These are phyloP conservation scores for Lordiphosa mommai DNA, from an alignment of 1,140 invertebrate genomes.

Conservation along the genomic window DNA sequence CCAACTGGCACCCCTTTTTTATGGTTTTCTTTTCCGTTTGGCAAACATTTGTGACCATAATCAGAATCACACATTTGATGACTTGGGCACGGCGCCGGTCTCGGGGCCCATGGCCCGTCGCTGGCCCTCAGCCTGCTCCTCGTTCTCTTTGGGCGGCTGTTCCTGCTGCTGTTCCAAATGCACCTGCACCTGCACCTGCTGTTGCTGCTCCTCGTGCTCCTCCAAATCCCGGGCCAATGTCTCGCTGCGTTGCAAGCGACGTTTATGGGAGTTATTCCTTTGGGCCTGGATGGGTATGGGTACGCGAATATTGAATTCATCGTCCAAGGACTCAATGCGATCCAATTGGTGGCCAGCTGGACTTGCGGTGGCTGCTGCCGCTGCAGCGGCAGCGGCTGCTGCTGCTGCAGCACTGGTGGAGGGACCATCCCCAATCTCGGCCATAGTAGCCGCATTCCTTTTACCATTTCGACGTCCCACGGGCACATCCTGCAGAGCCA, in stretches of 20 bases:
- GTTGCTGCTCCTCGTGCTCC: slow-evolving; percentile 27
- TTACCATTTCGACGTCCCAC: slow-evolving; percentile 33
- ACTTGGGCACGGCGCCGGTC: slow-evolving; percentile 50
- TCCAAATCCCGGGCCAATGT: slow-evolving; percentile 62
- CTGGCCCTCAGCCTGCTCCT: background rate
- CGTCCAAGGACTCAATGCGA: slow-evolving; percentile 53
- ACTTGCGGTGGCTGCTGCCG: background rate
- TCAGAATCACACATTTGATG: slow-evolving; percentile 64
- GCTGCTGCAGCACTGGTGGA: slow-evolving; percentile 57
- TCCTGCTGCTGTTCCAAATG: slow-evolving; percentile 33
- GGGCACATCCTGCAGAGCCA: slow-evolving; percentile 63
- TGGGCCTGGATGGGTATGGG: slow-evolving; percentile 24
- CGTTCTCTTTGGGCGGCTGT: background rate
- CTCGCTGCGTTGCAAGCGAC: slow-evolving; percentile 63
- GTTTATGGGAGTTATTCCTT: slow-evolving; percentile 20
- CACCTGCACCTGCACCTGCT: slow-evolving; percentile 35
- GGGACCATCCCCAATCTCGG: slow-evolving; percentile 30
- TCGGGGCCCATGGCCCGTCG: slow-evolving; percentile 15
- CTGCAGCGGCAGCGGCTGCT: slow-evolving; percentile 18
- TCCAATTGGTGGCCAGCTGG: slow-evolving; percentile 22
- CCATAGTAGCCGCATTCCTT: background rate
- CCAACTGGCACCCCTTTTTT: background rate
- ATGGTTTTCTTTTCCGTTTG: slow-evolving; percentile 53
- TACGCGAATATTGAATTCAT: slow-evolving; percentile 54
- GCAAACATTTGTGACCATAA: slow-evolving; percentile 69